phyloP scores from a whole-genome alignment of 92 coral and sea anemone genomes.

The Palythoa grandis region DNA sequence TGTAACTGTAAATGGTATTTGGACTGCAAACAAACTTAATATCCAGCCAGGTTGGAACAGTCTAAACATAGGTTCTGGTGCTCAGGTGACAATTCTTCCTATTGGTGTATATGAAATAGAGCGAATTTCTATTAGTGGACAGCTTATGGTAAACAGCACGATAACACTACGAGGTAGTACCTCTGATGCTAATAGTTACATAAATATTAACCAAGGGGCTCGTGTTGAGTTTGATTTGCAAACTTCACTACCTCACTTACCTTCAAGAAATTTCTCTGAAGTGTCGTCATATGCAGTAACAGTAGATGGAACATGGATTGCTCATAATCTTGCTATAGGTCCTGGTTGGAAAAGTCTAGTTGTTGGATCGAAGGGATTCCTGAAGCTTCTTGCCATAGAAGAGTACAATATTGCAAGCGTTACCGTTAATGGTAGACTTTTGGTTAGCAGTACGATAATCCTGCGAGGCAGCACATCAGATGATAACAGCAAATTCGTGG shows the following conservation, averaged over 20 bases:
- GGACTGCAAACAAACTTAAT: conserved; percentile 20
- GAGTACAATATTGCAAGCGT: conserved; percentile 57
- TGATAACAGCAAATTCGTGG: conserved; percentile 55
- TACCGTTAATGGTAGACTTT: conserved; percentile 63
- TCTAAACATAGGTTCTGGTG: background rate
- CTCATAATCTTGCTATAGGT: conserved; percentile 14
- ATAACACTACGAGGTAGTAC: conserved; percentile 3
- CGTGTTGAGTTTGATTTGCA: conserved; percentile 26
- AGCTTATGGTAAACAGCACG: too few relatives aligned
- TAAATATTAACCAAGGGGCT: conserved; percentile 28
- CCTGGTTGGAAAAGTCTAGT: conserved; percentile 44
- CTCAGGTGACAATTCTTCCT: too few relatives aligned
- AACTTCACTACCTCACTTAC: conserved; percentile 18
- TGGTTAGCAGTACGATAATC: conserved; percentile 64
- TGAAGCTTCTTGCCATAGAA: conserved; percentile 41
- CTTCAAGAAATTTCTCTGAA: conserved; percentile 15
- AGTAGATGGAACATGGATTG: conserved; percentile 41
- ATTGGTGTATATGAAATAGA: too few relatives aligned
- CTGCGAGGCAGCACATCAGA: conserved; percentile 70
- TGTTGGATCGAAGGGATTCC: conserved; percentile 19
- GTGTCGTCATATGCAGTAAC: conserved; percentile 17
- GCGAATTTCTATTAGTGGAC: too few relatives aligned
- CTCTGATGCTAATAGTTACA: background rate
- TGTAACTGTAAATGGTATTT: conserved; percentile 31
- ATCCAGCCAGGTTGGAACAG: conserved; percentile 47